These are phyloP conservation scores for Axinella damicornis DNA, from an alignment of 37 sponge, comb jelly and placozoan genomes.

Conservation along the genomic window DNA sequence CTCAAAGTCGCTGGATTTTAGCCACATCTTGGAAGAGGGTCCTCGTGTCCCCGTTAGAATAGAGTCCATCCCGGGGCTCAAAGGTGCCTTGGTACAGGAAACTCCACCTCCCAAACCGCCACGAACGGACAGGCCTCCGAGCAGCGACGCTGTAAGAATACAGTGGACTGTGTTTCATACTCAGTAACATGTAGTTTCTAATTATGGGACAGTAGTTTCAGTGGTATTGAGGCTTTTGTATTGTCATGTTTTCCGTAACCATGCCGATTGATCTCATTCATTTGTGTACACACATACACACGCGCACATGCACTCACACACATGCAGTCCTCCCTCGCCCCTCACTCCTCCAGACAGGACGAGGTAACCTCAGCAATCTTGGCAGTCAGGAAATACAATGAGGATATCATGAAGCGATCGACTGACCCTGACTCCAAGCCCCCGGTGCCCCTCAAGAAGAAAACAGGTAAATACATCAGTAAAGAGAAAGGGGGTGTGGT, in stretches of 20 bases:
- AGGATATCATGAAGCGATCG: slow-evolving; percentile 25
- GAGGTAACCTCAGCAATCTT: not conserved
- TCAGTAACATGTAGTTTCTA: no score
- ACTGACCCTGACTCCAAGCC: slow-evolving; percentile 45
- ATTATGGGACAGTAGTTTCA: no score
- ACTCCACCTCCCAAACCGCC: slow-evolving; percentile 68
- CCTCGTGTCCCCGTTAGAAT: slow-evolving; percentile 66
- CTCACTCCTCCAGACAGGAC: not conserved
- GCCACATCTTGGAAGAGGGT: not conserved
- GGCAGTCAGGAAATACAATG: slow-evolving; percentile 57
- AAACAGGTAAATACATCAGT: slow-evolving; percentile 33
- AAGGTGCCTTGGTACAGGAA: slow-evolving; percentile 18
- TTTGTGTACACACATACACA: not conserved
- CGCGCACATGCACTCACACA: slow-evolving; percentile 9
- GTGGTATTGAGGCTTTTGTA: no score
- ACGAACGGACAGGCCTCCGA: slow-evolving; percentile 17
- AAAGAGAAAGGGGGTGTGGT: not conserved
- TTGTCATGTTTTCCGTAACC: no score
- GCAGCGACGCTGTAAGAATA: slow-evolving; percentile 15
- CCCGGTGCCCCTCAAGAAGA: slow-evolving; percentile 80
- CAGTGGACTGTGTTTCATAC: no score
- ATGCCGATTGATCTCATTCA: not conserved
- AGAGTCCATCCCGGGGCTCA: slow-evolving; percentile 60
- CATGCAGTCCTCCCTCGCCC: not conserved
- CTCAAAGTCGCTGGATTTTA: not conserved